These are phyloP conservation scores for Bothrops jararaca DNA, from an alignment of 2,113 vertebrate species.

Conservation along the genomic window DNA sequence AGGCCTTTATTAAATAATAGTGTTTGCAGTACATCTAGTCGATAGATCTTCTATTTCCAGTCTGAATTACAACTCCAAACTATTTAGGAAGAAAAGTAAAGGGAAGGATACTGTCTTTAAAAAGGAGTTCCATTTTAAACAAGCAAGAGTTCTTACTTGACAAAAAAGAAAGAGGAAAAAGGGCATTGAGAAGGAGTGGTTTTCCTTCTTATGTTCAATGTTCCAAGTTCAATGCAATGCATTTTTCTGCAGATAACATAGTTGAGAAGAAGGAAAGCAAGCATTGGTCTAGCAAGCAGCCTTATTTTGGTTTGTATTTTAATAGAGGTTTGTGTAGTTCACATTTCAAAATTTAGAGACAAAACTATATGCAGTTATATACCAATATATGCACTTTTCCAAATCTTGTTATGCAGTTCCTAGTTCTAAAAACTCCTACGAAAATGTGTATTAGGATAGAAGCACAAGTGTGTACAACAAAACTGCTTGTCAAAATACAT, in stretches of 20 bases:
- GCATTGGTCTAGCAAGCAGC: not conserved
- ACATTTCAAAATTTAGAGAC: not conserved
- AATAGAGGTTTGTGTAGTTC: not conserved
- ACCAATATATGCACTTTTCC: not conserved
- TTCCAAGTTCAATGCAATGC: not conserved
- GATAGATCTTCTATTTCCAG: not conserved
- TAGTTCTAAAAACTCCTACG: not conserved
- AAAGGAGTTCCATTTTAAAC: not conserved
- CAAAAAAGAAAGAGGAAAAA: too few relatives aligned
- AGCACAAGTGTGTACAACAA: not conserved
- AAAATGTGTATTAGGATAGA: not conserved
- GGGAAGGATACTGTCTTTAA: not conserved
- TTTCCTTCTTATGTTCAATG: not conserved
- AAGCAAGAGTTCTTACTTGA: not conserved
- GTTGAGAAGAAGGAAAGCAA: not conserved
- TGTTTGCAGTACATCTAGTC: not conserved
- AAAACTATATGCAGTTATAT: not conserved
- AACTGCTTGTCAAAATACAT: not conserved
- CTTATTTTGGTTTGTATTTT: not conserved
- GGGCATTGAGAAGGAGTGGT: not conserved
- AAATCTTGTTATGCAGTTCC: not conserved
- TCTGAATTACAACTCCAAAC: not conserved
- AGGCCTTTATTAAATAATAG: not conserved
- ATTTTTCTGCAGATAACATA: not conserved
- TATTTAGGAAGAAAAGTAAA: not conserved